phyloP scores from a whole-genome alignment of 2,888 invertebrate genomes.

The Gandaritis pyraliata region DNA sequence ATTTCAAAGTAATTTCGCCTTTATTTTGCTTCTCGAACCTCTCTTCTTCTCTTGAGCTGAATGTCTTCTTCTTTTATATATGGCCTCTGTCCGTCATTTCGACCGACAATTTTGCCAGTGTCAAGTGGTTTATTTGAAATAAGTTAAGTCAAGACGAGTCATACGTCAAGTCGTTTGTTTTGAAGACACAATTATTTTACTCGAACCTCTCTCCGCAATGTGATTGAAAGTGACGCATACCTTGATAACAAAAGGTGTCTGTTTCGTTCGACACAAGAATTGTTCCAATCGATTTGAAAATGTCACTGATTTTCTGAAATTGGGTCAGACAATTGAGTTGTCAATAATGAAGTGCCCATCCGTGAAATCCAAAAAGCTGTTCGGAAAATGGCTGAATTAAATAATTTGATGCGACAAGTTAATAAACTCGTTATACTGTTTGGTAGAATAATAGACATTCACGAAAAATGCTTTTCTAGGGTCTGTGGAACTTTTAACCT shows the following conservation, averaged over 20 bases:
- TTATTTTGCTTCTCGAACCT: background rate
- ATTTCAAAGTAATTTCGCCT: too few relatives aligned
- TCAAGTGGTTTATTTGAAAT: too few relatives aligned
- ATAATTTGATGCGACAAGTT: slow-evolving; percentile 18
- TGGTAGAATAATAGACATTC: background rate
- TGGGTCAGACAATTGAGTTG: slow-evolving; percentile 28
- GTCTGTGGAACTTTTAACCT: background rate
- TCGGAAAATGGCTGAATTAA: slow-evolving; percentile 8
- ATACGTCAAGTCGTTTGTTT: too few relatives aligned
- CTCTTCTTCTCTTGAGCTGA: too few relatives aligned
- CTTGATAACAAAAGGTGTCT: slow-evolving; percentile 30
- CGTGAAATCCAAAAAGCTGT: slow-evolving; percentile 17
- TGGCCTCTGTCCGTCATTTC: too few relatives aligned
- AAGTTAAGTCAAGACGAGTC: too few relatives aligned
- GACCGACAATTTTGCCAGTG: too few relatives aligned
- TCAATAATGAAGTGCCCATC: slow-evolving; percentile 22
- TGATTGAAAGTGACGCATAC: slow-evolving; percentile 30
- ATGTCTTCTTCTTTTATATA: too few relatives aligned
- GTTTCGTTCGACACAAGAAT: slow-evolving; percentile 9
- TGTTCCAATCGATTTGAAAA: slow-evolving; percentile 19
- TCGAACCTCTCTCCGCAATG: slow-evolving; percentile 7
- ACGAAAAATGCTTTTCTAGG: background rate
- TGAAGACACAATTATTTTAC: too few relatives aligned
- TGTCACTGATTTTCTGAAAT: slow-evolving; percentile 20
- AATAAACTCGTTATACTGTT: too few relatives aligned